A percentile compares a stretch with the other conserved stretches of the same genome.
Conservation (phyloP, 2,797 vertebrate genomes). For the Gallinago stenura region DNA sequence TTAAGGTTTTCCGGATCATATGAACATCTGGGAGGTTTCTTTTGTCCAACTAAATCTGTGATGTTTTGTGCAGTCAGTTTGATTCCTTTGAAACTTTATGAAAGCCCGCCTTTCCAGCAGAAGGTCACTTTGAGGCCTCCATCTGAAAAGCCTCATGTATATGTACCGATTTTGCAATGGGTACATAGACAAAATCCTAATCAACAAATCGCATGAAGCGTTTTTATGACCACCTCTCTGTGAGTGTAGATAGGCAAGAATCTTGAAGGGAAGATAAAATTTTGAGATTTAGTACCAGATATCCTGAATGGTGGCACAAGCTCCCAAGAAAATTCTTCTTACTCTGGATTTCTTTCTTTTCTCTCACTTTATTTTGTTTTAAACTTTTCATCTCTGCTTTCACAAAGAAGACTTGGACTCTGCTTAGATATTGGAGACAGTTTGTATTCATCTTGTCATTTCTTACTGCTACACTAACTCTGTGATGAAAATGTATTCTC, state of each 20-base stretch:
- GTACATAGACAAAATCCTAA: neutral
- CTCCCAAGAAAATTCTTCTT: neutral
- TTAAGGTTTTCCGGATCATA: neutral
- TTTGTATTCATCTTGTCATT: neutral
- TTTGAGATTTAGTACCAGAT: neutral
- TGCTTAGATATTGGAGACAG: neutral
- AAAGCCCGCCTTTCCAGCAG: neutral
- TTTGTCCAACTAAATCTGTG: neutral
- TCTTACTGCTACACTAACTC: neutral
- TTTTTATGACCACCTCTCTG: neutral
- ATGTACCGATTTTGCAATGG: neutral
- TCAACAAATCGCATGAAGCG: neutral
- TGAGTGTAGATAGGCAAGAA: neutral
- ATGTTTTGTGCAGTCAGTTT: neutral
- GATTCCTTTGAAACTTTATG: neutral
- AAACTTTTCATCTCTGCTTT: neutral
- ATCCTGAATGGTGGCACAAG: neutral
- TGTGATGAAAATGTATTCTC: neutral
- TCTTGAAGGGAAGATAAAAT: neutral
- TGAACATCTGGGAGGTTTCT: neutral
- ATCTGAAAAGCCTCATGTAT: neutral
- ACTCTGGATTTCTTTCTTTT: neutral
- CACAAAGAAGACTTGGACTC: neutral
- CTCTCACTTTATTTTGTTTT: neutral
- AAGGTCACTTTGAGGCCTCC: neutral